These are phyloP conservation scores for Aphaenogaster floridana DNA, from an alignment of 1,140 invertebrate species.

Conservation along the genomic window DNA sequence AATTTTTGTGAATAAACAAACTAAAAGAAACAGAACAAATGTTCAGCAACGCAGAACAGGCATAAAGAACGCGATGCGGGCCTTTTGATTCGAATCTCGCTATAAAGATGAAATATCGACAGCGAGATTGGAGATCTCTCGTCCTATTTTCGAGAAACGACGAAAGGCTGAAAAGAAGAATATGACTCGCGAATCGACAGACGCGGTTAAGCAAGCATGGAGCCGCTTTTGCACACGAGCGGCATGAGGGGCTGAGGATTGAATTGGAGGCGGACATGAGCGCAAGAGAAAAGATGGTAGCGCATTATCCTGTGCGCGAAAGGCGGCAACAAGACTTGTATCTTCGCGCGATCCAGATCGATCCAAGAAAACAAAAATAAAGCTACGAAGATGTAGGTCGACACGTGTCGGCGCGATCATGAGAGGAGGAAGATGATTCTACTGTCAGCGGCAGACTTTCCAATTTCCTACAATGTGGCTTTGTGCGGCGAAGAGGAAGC, in stretches of 20 bases:
- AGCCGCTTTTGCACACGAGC: not conserved
- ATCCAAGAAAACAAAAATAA: slow-evolving; percentile 43
- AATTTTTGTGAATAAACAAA: not conserved
- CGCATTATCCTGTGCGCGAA: slow-evolving; percentile 46
- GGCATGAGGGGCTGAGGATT: not conserved
- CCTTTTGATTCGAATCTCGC: not conserved
- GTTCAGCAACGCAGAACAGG: not conserved
- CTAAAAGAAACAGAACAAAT: not conserved
- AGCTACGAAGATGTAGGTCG: slow-evolving; percentile 50
- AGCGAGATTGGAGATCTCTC: slow-evolving; percentile 51
- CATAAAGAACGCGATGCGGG: not conserved
- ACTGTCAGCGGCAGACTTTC: slow-evolving; percentile 61
- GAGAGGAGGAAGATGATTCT: slow-evolving; percentile 44
- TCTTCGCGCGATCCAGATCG: slow-evolving; percentile 30
- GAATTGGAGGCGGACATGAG: slow-evolving; percentile 37
- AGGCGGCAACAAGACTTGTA: slow-evolving; percentile 9
- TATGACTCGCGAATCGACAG: slow-evolving; percentile 34
- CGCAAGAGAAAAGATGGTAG: slow-evolving; percentile 38
- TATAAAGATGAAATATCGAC: slow-evolving; percentile 51
- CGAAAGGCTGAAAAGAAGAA: slow-evolving; percentile 13
- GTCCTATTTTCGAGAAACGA: slow-evolving; percentile 24
- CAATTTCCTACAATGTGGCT: slow-evolving; percentile 64
- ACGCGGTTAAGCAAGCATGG: slow-evolving; percentile 39
- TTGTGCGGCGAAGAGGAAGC: slow-evolving; percentile 26
- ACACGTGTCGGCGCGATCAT: slow-evolving; percentile 46